Percentiles rank a stretch among this genome's conserved stretches.
phyloP scores from a whole-genome alignment of 2,113 vertebrate species.

The Aplodontia rufa region DNA sequence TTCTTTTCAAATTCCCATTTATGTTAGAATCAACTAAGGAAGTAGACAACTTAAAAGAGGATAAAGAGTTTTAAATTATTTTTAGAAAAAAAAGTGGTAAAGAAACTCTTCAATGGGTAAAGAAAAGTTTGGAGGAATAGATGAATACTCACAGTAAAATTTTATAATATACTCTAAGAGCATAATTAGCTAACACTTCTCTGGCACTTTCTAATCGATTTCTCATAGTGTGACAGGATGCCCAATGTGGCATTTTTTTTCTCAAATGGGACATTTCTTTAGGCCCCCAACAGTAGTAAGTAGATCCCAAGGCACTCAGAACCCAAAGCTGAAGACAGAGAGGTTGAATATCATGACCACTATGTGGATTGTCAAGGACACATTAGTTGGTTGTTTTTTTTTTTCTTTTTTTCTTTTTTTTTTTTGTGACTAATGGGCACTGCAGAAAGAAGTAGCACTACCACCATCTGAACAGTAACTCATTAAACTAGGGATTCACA shows the following conservation, averaged over 20 bases:
- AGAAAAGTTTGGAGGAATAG: not conserved
- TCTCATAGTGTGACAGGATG: not conserved
- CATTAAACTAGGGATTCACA: not conserved
- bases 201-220: not conserved
- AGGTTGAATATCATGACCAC: not conserved
- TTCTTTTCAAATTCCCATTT: slow-evolving; percentile 1
- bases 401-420: no score
- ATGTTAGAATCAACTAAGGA: not conserved
- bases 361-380: not conserved
- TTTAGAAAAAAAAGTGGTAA: slow-evolving; percentile 2
- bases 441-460: not conserved
- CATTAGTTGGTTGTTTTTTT: no score
- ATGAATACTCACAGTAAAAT: not conserved
- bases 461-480: not conserved
- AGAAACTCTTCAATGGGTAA: not conserved
- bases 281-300: not conserved
- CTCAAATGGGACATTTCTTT: not conserved
- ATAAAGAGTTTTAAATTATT: not conserved
- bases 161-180: not conserved
- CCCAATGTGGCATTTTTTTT: no score
- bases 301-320: not conserved
- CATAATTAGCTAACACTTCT: not conserved
- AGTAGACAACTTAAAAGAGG: not conserved
- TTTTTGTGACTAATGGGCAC: not conserved
- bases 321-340: not conserved